Percentiles rank a stretch among this genome's conserved stretches.
phyloP scores from a whole-genome alignment of 1,140 invertebrate genomes.

The Drosophila teissieri region DNA sequence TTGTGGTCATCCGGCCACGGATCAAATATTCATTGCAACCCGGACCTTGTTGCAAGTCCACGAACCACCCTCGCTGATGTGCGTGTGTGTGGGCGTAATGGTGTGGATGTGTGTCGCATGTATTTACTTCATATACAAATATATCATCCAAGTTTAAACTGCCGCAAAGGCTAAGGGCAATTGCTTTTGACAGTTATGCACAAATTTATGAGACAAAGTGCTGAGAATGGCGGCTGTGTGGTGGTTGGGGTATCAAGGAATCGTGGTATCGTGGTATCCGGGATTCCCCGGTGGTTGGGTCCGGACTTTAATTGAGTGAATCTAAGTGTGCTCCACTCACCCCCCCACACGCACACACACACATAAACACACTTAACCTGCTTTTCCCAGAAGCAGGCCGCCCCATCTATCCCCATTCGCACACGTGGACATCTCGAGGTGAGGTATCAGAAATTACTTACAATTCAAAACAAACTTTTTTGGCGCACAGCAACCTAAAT shows the following conservation, averaged over 20 bases:
- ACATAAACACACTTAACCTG: constrained; percentile 19
- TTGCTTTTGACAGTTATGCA: constrained; percentile 82
- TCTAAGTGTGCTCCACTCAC: constrained; percentile 20
- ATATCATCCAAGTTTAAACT: constrained; percentile 82
- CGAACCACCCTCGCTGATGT: constrained; percentile 39
- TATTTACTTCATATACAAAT: constrained; percentile 71
- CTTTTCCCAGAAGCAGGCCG: constrained; percentile 4
- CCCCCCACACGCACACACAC: too few relatives aligned
- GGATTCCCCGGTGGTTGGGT: background rate
- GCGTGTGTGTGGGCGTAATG: constrained; percentile 18
- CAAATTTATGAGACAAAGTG: constrained; percentile 81
- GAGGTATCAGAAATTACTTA: constrained; percentile 82
- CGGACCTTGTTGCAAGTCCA: constrained; percentile 6
- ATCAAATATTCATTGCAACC: constrained; percentile 47
- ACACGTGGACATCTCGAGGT: constrained; percentile 50
- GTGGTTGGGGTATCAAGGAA: background rate
- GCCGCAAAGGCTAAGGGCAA: constrained; percentile 81
- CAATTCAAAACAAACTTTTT: constrained; percentile 83
- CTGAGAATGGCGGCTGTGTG: constrained; percentile 41
- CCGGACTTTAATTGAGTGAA: constrained; percentile 75
- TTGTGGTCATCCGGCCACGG: constrained; percentile 29
- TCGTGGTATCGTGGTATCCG: background rate
- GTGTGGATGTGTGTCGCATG: constrained; percentile 14
- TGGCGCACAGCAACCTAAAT: constrained; percentile 74
- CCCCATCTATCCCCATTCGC: background rate